These are phyloP conservation scores for Sorex fumeus DNA, from an alignment of 2,113 vertebrate genomes.

Conservation along the genomic window DNA sequence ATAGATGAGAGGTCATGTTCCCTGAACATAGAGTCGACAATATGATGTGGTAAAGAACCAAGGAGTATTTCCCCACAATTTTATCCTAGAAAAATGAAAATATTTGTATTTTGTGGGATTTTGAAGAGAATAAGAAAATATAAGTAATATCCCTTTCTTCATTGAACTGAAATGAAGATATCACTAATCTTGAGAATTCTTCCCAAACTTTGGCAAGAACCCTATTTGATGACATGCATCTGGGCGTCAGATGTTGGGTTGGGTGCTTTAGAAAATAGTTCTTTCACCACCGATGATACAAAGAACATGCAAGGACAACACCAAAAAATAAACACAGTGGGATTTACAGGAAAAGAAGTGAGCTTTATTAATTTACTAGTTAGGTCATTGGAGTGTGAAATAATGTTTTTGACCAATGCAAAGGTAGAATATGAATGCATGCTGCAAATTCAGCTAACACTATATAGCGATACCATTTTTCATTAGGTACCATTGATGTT, in stretches of 20 bases:
- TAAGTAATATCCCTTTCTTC: conserved; percentile 1
- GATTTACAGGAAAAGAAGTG: conserved; percentile 74
- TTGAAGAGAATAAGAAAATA: conserved; percentile 28
- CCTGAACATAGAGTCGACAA: background rate
- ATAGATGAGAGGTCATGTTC: background rate
- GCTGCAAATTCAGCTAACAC: conserved; percentile 64
- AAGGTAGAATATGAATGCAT: conserved; percentile 69
- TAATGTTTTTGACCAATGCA: conserved; percentile 70
- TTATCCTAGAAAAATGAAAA: background rate
- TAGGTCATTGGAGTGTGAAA: conserved; percentile 82
- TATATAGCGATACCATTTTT: conserved; percentile 65
- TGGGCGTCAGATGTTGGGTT: conserved; percentile 63
- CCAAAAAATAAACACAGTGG: conserved; percentile 50
- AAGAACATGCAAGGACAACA: conserved; percentile 54
- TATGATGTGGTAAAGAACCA: background rate
- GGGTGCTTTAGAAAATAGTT: conserved; percentile 42
- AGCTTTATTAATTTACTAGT: conserved; percentile 76
- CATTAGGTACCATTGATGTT: conserved; percentile 38
- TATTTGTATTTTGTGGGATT: background rate
- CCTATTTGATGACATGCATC: conserved; percentile 54
- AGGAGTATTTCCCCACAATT: background rate
- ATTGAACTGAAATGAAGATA: background rate
- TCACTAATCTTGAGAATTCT: background rate
- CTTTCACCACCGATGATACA: background rate
- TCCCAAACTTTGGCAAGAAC: conserved; percentile 15